Evolutionary conservation across 2,888 invertebrate species (phyloP).

Genomic region (Gibbula magus): DNA sequence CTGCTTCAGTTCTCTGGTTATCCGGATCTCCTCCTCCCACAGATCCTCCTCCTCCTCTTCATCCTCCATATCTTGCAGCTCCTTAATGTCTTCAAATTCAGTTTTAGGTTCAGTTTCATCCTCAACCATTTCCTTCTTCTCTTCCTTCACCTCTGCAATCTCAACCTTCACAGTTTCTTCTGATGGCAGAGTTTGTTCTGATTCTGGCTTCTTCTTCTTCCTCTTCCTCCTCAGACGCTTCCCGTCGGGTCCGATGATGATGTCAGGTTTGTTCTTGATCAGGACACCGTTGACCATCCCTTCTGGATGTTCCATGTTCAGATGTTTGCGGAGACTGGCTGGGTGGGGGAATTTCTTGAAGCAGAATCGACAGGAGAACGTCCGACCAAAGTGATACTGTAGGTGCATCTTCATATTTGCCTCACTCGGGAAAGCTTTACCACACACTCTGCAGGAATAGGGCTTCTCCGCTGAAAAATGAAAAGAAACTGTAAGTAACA

Average conservation of each 20-base stretch:
- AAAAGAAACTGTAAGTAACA: neutral
- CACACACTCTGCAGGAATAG: constrained; percentile 68
- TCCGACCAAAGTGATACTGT: constrained; percentile 62
- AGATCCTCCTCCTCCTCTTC: constrained; percentile 22
- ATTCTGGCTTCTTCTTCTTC: neutral
- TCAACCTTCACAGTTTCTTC: neutral
- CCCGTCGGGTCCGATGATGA: constrained; percentile 11
- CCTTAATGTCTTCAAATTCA: neutral
- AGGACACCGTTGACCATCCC: constrained; percentile 17
- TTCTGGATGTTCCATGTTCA: constrained; percentile 18
- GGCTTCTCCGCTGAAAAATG: constrained; percentile 55
- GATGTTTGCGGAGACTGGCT: constrained; percentile 18
- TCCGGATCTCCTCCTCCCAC: constrained; percentile 31
- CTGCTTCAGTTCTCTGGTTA: constrained; percentile 27
- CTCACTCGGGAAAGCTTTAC: constrained; percentile 71
- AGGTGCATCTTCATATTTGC: constrained; percentile 74
- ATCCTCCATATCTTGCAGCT: neutral
- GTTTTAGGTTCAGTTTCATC: constrained; percentile 23
- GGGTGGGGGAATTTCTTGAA: constrained; percentile 16
- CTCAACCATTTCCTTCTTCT: constrained; percentile 17
- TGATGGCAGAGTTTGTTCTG: neutral
- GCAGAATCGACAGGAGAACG: constrained; percentile 57
- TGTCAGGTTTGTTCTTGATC: constrained; percentile 7
- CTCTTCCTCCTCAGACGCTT: neutral
- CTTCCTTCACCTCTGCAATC: constrained; percentile 20